Evolutionary conservation across 2,113 vertebrate genomes (phyloP), one percentile per base, ranked within the genome.

Genomic region (Rhinolophus ferrumequinum): DNA sequence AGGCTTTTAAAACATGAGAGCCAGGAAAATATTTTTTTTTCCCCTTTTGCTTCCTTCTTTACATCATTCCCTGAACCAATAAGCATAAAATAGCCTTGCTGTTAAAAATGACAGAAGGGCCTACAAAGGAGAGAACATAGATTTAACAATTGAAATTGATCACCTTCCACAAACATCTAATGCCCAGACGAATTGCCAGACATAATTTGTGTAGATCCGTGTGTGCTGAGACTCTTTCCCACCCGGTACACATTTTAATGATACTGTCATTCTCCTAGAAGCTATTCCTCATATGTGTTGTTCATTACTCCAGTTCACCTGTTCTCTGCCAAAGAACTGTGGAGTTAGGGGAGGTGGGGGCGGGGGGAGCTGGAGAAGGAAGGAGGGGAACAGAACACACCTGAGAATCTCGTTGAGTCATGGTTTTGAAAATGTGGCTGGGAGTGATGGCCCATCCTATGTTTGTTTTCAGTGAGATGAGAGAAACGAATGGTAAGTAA

Each of bases 1-100:
- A 54, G 47, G 12, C 28, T 88, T 89, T 92, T 60, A 92, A 96
- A 90, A 90, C 30, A 41, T 8, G 3, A 47, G 6, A 93, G 33
- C 54, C 88, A 95, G 87, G 47, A 87, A 80, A 92, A 73, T 60
- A 83, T 13, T 41, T 44, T 82, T 44, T 75, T 69, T 79, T 24
- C 58, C 9, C 9, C 5, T 8, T 11, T 56, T 56, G 11, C 13
- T 84, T 56, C 47, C 28, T 91, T 83, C 56, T 97, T 86, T 69
- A 56, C 14, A n/a, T 66, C 22, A 30, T 38, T 26, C 41, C 24
- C 15, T 60, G 41, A 93, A 84, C 70, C 79, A 95, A 67, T 64
- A 75, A 66, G 35, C 56, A 60, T 33, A 70, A 82, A 92, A 70
- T 44, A 79, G n/a, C n/a, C 84, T 86, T 86, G 50, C 62, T 79